These are phyloP conservation scores for Hyles euphorbiae DNA, from an alignment of 1,140 invertebrate species.

Conservation along the genomic window DNA sequence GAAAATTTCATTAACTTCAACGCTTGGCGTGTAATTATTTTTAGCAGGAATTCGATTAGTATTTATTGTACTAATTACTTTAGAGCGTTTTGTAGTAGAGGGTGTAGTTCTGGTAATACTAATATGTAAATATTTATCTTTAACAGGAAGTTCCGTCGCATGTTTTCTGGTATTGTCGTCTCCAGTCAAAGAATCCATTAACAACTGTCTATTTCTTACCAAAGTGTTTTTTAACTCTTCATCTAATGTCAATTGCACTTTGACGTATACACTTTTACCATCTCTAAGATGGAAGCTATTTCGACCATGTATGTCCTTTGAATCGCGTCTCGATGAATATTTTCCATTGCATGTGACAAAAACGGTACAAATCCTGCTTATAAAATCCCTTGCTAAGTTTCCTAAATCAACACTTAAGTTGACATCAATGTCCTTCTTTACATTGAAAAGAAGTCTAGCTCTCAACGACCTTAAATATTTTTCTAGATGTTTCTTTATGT, in stretches of 20 bases:
- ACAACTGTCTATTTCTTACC: neutral
- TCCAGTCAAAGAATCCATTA: neutral
- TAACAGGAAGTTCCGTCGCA: no score
- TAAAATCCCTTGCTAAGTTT: slow-evolving; percentile 33
- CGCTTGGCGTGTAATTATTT: neutral
- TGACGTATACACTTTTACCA: slow-evolving; percentile 27
- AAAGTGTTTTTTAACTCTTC: slow-evolving; percentile 22
- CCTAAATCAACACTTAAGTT: slow-evolving; percentile 43
- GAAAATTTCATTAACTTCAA: neutral
- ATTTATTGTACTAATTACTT: no score
- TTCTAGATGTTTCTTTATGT: slow-evolving; percentile 19
- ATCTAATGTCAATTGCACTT: slow-evolving; percentile 35
- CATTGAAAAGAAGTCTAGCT: slow-evolving; percentile 19
- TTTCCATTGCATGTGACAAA: slow-evolving; percentile 28
- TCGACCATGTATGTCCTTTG: neutral
- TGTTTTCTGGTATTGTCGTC: no score
- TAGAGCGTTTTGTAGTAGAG: no score
- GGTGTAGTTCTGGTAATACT: no score
- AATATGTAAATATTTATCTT: no score
- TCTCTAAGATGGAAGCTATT: neutral
- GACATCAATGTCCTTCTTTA: slow-evolving; percentile 40
- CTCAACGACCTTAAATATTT: slow-evolving; percentile 22
- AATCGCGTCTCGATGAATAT: slow-evolving; percentile 1
- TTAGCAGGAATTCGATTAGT: no score
- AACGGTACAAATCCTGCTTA: slow-evolving; percentile 30